phyloP scores from a whole-genome alignment of 2,888 invertebrate species.

The Drepana falcataria region DNA sequence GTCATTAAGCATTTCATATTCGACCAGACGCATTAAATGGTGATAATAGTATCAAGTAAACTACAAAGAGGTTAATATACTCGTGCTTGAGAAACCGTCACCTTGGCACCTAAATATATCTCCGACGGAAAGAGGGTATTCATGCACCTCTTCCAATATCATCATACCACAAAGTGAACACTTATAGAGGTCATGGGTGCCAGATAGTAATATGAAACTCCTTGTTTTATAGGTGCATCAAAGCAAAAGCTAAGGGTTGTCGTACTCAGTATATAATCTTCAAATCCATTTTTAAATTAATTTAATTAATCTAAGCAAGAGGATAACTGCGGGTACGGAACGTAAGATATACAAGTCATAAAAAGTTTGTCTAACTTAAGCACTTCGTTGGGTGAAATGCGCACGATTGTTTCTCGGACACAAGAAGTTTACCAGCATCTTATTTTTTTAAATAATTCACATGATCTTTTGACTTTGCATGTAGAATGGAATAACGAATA shows the following conservation, averaged over 20 bases:
- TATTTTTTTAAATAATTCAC: no score
- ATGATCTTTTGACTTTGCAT: constrained; percentile 1
- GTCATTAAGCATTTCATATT: neutral
- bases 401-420: constrained; percentile 2
- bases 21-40: neutral
- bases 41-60: neutral
- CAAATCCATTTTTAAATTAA: constrained; percentile 11
- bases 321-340: constrained; percentile 12
- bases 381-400: neutral
- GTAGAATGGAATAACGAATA: constrained; percentile 9
- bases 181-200: neutral
- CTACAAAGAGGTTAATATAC: no score
- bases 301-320: neutral
- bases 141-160: no score
- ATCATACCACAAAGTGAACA: no score
- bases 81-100: no score
- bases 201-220: neutral
- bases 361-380: no score
- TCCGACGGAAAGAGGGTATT: no score
- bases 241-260: constrained; percentile 51
- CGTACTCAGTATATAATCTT: constrained; percentile 42
- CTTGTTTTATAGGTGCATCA: constrained; percentile 46
- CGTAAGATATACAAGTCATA: constrained; percentile 3
- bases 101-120: no score
- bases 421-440: no score